These are phyloP conservation scores for Elegia similella DNA, from an alignment of 2,888 invertebrate species.

Conservation along the genomic window DNA sequence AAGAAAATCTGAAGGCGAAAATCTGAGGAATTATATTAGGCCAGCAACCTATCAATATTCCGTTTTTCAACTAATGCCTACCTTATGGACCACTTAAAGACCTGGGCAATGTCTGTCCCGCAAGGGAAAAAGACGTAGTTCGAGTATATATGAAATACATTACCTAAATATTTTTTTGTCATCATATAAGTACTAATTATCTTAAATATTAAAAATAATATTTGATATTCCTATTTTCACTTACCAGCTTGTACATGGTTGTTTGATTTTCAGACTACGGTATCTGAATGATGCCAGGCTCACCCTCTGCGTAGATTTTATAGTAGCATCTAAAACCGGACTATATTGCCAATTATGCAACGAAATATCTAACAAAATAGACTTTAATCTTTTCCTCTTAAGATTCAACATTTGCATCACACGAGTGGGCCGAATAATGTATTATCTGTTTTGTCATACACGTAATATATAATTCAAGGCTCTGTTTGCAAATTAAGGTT, in stretches of 20 bases:
- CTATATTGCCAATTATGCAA: conserved; percentile 23
- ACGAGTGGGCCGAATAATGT: conserved; percentile 7
- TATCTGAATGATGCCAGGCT: conserved; percentile 30
- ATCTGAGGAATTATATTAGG: too few species aligned
- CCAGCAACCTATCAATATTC: too few species aligned
- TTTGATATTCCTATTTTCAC: too few species aligned
- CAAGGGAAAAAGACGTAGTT: too few species aligned
- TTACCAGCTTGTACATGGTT: conserved; percentile 39
- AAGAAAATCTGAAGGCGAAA: too few species aligned
- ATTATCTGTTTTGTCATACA: conserved; percentile 14
- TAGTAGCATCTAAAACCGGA: conserved; percentile 33
- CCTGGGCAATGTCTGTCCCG: too few species aligned
- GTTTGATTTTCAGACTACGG: conserved; percentile 28
- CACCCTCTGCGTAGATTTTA: conserved; percentile 30
- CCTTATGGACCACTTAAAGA: too few species aligned
- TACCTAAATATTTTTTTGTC: too few species aligned
- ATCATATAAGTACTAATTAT: neutral
- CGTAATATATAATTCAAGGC: conserved; percentile 13
- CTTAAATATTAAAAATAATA: neutral
- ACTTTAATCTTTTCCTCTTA: conserved; percentile 14
- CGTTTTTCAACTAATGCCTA: too few species aligned
- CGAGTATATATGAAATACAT: too few species aligned
- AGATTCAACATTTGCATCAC: conserved; percentile 9
- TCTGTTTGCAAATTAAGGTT: conserved; percentile 10
- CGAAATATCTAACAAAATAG: conserved; percentile 9